A percentile compares a stretch with the other conserved stretches of the same genome.
These are phyloP conservation scores for Bucco capensis DNA, from an alignment of 2,113 vertebrate species.

Conservation along the genomic window DNA sequence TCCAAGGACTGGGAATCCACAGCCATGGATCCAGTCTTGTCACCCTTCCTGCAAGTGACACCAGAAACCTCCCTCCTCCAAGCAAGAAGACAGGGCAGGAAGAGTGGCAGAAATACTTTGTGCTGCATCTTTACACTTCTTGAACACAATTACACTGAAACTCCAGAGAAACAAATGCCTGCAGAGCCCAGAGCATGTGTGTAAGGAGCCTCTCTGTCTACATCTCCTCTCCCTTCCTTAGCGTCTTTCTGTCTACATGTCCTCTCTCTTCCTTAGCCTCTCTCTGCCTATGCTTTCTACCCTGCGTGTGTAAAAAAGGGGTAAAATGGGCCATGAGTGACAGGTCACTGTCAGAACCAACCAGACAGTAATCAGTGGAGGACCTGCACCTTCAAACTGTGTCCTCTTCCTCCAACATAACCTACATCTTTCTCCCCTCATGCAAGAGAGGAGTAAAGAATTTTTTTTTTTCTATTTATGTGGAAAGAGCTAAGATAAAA, in stretches of 20 bases:
- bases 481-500: neutral
- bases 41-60: neutral
- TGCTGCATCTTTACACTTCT: neutral
- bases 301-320: neutral
- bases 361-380: neutral
- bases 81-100: neutral
- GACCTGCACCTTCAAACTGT: neutral
- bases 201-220: no score
- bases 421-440: neutral
- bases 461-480: neutral
- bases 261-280: neutral
- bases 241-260: no score
- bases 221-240: no score
- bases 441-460: neutral
- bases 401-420: neutral
- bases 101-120: neutral
- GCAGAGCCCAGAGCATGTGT: neutral
- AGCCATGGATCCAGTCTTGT: neutral
- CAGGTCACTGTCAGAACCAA: neutral
- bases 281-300: neutral
- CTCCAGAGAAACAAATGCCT: neutral
- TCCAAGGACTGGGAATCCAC: neutral
- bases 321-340: rapidly evolving
- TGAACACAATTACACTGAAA: neutral
- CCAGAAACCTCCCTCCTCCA: neutral